phyloP scores from a whole-genome alignment of 1,140 invertebrate species.

The Tetramorium simillimum region DNA sequence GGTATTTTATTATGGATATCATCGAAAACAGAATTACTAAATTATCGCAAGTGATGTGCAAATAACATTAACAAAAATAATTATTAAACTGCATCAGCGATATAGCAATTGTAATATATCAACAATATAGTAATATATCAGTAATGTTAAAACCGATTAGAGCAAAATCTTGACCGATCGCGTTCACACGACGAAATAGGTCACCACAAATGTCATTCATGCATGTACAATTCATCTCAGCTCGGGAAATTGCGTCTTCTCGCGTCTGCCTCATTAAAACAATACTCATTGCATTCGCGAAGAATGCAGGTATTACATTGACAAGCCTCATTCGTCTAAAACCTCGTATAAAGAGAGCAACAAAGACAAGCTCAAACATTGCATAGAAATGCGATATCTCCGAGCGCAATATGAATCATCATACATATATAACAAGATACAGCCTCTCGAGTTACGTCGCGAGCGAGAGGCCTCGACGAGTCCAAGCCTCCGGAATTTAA shows the following conservation, averaged over 20 bases:
- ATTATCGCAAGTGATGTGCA: neutral
- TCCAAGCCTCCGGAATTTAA: neutral
- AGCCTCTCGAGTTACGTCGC: neutral
- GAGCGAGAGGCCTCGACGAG: neutral
- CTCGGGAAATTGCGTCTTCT: neutral
- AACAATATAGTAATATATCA: neutral
- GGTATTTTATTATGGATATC: neutral
- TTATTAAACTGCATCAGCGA: too few species aligned
- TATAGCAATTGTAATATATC: too few species aligned
- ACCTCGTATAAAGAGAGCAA: neutral
- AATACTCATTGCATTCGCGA: neutral
- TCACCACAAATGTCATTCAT: neutral
- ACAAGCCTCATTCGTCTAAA: neutral
- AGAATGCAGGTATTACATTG: neutral
- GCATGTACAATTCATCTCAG: neutral
- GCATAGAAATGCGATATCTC: neutral
- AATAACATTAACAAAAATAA: neutral
- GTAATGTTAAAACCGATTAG: neutral
- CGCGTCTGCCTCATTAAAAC: neutral
- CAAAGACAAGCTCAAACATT: neutral
- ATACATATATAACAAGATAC: neutral
- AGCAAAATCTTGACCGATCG: neutral
- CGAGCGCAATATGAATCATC: neutral
- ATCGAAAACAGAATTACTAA: neutral
- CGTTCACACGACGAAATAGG: neutral